These are phyloP conservation scores for Gallirallus australis DNA, from an alignment of 2,797 vertebrate species.

Conservation along the genomic window DNA sequence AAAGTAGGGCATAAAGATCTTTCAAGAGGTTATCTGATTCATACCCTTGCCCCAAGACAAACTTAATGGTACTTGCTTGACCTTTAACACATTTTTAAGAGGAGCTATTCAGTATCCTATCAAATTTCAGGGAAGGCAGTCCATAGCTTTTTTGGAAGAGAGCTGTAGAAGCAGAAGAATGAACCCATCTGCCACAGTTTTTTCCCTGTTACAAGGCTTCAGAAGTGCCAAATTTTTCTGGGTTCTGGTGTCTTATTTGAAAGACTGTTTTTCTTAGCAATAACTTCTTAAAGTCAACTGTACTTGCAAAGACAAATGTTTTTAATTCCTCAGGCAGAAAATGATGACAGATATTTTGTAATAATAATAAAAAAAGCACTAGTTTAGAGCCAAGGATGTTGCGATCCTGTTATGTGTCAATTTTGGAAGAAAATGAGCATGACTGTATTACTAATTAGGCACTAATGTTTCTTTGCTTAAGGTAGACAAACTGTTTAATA, in stretches of 20 bases:
- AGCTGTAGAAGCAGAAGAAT: neutral
- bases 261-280: constrained; percentile 14
- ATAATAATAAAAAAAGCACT: neutral
- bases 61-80: neutral
- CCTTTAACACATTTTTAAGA: neutral
- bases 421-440: neutral
- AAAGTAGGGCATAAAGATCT: neutral
- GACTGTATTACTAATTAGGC: neutral
- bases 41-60: neutral
- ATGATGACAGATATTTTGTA: constrained; percentile 38
- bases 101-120: neutral
- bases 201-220: neutral
- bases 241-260: neutral
- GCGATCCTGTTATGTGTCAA: neutral
- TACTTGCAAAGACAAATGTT: constrained; percentile 35
- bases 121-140: neutral
- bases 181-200: neutral
- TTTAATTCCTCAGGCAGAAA: constrained; percentile 40
- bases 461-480: neutral
- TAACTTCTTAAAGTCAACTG: constrained; percentile 13
- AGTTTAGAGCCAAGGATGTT: constrained; percentile 31
- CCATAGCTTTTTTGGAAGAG: neutral
- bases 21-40: neutral
- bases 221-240: neutral
- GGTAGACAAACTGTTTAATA: neutral